These are phyloP conservation scores for Centruroides sculpturatus DNA, from an alignment of 1,140 invertebrate species.

Conservation along the genomic window DNA sequence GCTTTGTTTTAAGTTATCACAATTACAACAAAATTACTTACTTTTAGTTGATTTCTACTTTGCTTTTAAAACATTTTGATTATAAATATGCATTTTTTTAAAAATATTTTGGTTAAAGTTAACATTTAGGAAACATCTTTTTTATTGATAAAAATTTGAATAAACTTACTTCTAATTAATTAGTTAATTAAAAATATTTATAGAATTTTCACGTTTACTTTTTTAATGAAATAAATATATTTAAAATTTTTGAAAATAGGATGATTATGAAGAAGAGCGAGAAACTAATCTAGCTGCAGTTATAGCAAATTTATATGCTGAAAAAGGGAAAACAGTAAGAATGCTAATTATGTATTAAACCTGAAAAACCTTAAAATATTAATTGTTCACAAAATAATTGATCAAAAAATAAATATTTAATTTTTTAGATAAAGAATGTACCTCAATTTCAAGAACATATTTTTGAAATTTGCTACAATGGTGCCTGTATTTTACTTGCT, in stretches of 20 bases:
- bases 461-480: constrained; percentile 84
- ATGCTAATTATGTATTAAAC: not conserved
- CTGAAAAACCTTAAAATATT: not conserved
- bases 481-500: constrained; percentile 61
- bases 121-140: too few species aligned
- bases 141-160: too few species aligned
- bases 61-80: too few species aligned
- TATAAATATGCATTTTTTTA: too few species aligned
- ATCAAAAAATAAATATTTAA: too few species aligned
- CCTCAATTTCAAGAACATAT: constrained; percentile 42
- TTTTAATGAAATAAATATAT: constrained; percentile 27
- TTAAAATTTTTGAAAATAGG: constrained; percentile 24
- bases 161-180: too few species aligned
- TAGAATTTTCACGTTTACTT: too few species aligned
- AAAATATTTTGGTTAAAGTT: too few species aligned
- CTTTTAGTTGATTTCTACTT: too few species aligned
- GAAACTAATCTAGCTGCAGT: constrained; percentile 84
- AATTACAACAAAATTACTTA: too few species aligned
- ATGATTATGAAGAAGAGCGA: constrained; percentile 88
- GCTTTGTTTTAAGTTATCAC: too few species aligned
- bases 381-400: constrained; percentile 10
- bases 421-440: constrained; percentile 32
- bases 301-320: constrained; percentile 53
- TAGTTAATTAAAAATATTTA: too few species aligned
- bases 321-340: constrained; percentile 25